A percentile compares a stretch with the other conserved stretches of the same genome.
phyloP scores from a whole-genome alignment of 2,888 invertebrate species.

The Cyclophora albipunctata region DNA sequence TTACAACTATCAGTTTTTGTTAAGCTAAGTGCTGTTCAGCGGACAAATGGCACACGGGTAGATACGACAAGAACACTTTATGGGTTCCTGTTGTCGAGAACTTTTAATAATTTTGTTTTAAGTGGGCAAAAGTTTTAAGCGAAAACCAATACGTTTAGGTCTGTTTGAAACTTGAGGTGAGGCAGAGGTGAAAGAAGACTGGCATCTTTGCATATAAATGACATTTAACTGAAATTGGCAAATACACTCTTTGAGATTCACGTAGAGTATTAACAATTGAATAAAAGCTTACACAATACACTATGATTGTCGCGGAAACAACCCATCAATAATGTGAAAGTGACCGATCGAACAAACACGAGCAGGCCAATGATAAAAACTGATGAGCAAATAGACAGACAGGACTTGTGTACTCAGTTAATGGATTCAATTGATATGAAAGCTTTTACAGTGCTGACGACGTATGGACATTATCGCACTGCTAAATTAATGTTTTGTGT shows the following conservation, averaged over 20 bases:
- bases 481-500: slow-evolving; percentile 30
- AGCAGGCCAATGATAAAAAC: slow-evolving; percentile 73
- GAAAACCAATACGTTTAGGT: slow-evolving; percentile 19
- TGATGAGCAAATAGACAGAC: slow-evolving; percentile 73
- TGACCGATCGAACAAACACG: slow-evolving; percentile 72
- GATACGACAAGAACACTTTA: slow-evolving; percentile 53
- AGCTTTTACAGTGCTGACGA: slow-evolving; percentile 71
- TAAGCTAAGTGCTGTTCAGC: slow-evolving; percentile 71
- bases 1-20: slow-evolving; percentile 74
- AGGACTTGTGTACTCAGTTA: slow-evolving; percentile 71
- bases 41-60: slow-evolving; percentile 64
- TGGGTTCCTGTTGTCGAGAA: slow-evolving; percentile 29
- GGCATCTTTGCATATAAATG: slow-evolving; percentile 13
- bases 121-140: slow-evolving; percentile 27
- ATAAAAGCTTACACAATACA: slow-evolving; percentile 31
- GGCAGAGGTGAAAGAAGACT: slow-evolving; percentile 14
- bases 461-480: slow-evolving; percentile 48
- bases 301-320: slow-evolving; percentile 47
- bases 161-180: slow-evolving; percentile 10
- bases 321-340: slow-evolving; percentile 68
- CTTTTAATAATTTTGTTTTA: slow-evolving; percentile 31
- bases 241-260: slow-evolving; percentile 4
- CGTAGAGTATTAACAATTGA: slow-evolving; percentile 35
- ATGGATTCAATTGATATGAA: slow-evolving; percentile 76
- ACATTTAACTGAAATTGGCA: slow-evolving; percentile 6